Evolutionary conservation across 2,888 invertebrate species (phyloP).

Genomic region (Aquatica leii): DNA sequence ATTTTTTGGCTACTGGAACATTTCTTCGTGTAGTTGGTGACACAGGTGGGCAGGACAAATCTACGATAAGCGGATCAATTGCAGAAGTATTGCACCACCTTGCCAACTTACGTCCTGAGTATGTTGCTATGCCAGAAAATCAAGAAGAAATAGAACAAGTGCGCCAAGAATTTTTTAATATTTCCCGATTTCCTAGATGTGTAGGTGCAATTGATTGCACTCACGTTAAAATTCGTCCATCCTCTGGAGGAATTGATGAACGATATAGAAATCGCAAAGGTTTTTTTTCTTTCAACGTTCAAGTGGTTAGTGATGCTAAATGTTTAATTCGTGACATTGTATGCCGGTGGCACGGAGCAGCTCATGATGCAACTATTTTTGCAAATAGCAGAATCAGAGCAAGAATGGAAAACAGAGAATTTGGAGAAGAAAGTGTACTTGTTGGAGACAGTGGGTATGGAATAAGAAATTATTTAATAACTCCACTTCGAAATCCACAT

Average conservation of each 20-base stretch:
- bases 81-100: not conserved
- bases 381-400: constrained; percentile 18
- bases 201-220: constrained; percentile 30
- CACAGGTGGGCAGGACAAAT: constrained; percentile 17
- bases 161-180: constrained; percentile 28
- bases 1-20: constrained; percentile 23
- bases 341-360: constrained; percentile 46
- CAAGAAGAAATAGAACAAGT: constrained; percentile 8
- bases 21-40: constrained; percentile 23
- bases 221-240: constrained; percentile 20
- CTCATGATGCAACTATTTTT: constrained; percentile 24
- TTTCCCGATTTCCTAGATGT: constrained; percentile 23
- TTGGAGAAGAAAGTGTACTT: constrained; percentile 34
- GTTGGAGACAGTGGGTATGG: constrained; percentile 48
- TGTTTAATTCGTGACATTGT: constrained; percentile 43
- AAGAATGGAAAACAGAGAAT: constrained; percentile 20
- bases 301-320: constrained; percentile 43
- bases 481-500: constrained; percentile 38
- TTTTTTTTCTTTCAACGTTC: constrained; percentile 46
- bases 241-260: constrained; percentile 44
- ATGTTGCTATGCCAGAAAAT: not conserved
- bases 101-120: not conserved
- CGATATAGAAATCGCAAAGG: constrained; percentile 45
- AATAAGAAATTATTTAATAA: constrained; percentile 41
- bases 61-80: not conserved